Evolutionary conservation across 2,113 vertebrate genomes (phyloP).

Genomic region (Lasiurus cinereus): DNA sequence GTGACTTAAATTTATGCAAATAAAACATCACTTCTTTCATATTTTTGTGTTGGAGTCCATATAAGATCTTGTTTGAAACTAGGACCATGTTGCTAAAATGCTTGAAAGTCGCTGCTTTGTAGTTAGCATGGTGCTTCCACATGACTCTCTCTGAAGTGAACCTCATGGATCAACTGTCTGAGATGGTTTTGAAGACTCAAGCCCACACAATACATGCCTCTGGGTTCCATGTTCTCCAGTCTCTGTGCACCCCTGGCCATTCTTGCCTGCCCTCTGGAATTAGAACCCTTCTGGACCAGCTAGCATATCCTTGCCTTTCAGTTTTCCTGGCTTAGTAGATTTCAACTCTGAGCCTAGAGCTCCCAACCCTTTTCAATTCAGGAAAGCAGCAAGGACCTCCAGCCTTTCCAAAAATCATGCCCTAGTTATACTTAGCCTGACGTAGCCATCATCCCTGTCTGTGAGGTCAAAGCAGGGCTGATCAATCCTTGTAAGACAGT

Average conservation of each 20-base stretch:
- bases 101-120: neutral
- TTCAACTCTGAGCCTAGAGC: neutral
- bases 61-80: constrained; percentile 36
- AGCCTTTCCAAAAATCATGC: neutral
- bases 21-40: neutral
- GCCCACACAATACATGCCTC: neutral
- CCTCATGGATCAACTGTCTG: neutral
- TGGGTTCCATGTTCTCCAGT: neutral
- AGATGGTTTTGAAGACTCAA: neutral
- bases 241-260: neutral
- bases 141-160: neutral
- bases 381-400: neutral
- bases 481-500: neutral
- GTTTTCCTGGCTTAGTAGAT: neutral
- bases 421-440: neutral
- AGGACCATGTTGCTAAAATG: neutral
- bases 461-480: neutral
- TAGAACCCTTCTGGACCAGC: neutral
- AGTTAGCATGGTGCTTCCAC: neutral
- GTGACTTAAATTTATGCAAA: neutral
- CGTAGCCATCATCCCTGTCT: neutral
- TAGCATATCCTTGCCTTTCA: neutral
- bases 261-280: neutral
- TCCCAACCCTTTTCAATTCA: neutral
- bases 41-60: neutral